phyloP scores from a whole-genome alignment of 2,797 vertebrate species.

The Anabas testudineus region DNA sequence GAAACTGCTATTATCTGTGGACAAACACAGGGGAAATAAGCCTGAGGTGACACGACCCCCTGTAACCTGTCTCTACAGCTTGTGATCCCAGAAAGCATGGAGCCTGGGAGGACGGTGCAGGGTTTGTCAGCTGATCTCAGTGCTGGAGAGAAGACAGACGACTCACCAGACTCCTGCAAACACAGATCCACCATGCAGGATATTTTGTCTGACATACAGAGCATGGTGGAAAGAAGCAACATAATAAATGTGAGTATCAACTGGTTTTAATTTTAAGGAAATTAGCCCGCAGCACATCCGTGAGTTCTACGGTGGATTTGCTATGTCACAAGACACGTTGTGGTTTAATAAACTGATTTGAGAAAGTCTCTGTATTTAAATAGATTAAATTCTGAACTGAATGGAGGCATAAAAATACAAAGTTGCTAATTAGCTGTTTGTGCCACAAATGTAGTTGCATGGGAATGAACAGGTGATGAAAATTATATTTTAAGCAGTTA shows the following conservation, averaged over 20 bases:
- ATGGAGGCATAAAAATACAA: background rate
- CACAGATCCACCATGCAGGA: slow-evolving; percentile 62
- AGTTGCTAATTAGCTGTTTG: background rate
- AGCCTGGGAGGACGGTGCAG: slow-evolving; percentile 22
- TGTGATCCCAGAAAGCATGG: slow-evolving; percentile 56
- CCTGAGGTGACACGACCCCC: slow-evolving; percentile 49
- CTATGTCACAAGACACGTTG: background rate
- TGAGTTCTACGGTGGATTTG: background rate
- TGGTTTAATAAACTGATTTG: background rate
- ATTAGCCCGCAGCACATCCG: background rate
- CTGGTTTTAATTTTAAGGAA: background rate
- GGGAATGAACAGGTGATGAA: background rate
- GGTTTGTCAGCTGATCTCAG: slow-evolving; percentile 13
- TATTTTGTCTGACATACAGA: slow-evolving; percentile 68
- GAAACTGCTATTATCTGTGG: slow-evolving; percentile 68
- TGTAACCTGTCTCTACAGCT: slow-evolving; percentile 29
- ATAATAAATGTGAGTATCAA: slow-evolving; percentile 76
- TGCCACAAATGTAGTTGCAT: background rate
- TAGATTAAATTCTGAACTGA: background rate
- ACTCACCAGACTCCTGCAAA: slow-evolving; percentile 19
- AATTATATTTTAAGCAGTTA: background rate
- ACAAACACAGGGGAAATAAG: slow-evolving; percentile 36
- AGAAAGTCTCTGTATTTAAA: background rate
- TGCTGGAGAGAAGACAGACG: slow-evolving; percentile 27
- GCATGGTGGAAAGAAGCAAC: slow-evolving; percentile 66